phyloP scores from a whole-genome alignment of 2,888 invertebrate genomes.

The Dorcus parallelipipedus region DNA sequence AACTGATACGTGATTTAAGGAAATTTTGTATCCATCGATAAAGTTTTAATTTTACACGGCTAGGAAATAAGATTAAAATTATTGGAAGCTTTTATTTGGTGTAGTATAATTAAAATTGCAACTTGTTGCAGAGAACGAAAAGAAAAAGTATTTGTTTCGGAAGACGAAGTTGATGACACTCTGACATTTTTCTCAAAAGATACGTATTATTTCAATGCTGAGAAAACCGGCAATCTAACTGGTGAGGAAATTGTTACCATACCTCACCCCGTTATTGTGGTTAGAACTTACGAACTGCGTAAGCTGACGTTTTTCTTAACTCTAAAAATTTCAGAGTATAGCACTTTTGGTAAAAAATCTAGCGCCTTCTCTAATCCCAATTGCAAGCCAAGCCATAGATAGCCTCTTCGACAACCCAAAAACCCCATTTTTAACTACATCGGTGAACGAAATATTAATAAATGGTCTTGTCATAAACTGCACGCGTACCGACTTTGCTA shows the following conservation, averaged over 20 bases:
- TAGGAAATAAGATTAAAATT: too few relatives aligned
- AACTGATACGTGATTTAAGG: too few relatives aligned
- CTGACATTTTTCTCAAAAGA: conserved; percentile 68
- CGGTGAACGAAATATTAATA: conserved; percentile 70
- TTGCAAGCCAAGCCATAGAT: conserved; percentile 64
- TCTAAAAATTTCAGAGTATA: conserved; percentile 49
- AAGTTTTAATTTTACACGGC: too few relatives aligned
- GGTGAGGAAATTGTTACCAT: conserved; percentile 69
- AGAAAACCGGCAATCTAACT: conserved; percentile 63
- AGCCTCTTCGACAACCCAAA: conserved; percentile 65
- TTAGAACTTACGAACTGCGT: conserved; percentile 42
- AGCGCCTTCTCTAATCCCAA: conserved; percentile 64
- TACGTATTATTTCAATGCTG: conserved; percentile 64
- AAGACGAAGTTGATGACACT: conserved; percentile 70
- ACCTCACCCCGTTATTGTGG: conserved; percentile 70
- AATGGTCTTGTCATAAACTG: conserved; percentile 72
- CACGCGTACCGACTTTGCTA: conserved; percentile 70
- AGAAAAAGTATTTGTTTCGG: conserved; percentile 70
- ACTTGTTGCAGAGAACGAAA: conserved; percentile 70
- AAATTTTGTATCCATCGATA: too few relatives aligned
- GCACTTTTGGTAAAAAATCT: conserved; percentile 60
- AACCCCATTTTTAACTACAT: conserved; percentile 60
- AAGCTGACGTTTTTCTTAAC: not conserved
- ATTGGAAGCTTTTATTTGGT: too few relatives aligned
- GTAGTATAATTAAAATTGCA: not conserved